Conservation (phyloP, 2,113 vertebrate genomes). For the Oxyura jamaicensis region DNA sequence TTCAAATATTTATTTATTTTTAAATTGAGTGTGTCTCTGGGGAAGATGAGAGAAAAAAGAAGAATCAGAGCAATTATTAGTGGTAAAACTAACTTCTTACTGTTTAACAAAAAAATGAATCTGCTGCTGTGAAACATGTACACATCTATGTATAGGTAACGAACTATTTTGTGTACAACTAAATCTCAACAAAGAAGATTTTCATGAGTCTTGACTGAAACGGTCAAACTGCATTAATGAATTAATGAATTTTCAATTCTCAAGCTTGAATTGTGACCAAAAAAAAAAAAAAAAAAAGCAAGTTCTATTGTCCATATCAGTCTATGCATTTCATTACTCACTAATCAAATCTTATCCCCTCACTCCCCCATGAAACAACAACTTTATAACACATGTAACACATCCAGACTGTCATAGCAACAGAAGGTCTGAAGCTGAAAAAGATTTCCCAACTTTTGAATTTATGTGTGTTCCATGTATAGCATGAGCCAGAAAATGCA, state of each 20-base stretch:
- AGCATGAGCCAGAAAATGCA: not conserved
- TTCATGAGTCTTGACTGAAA: not conserved
- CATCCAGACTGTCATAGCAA: too few relatives aligned
- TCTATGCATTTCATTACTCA: not conserved
- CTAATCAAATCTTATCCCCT: not conserved
- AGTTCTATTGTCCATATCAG: not conserved
- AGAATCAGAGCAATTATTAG: not conserved
- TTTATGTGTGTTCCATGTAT: not conserved
- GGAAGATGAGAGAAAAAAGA: not conserved
- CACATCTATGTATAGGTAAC: not conserved
- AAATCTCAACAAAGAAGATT: not conserved
- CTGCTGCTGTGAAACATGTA: not conserved
- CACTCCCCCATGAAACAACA: not conserved
- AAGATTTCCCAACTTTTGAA: not conserved
- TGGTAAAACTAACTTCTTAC: not conserved
- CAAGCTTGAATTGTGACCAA: not conserved
- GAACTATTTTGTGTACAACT: not conserved
- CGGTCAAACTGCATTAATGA: not conserved
- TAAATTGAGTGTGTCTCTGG: not conserved
- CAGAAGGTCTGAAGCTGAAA: not conserved
- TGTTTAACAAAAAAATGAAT: not conserved
- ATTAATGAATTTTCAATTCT: not conserved
- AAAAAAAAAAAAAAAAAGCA: not conserved
- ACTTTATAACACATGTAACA: not conserved
- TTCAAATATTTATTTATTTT: not conserved